Percentiles rank a stretch among this genome's conserved stretches.
phyloP scores from a whole-genome alignment of 1,140 invertebrate genomes.

The Bombyx mori region ASM3026992v2 NC_085120.1:12877501-12878000 shows the following conservation, averaged over 20 bases:
- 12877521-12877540: not conserved
- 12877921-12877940: constrained; percentile 39
- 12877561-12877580: not conserved
- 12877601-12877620: constrained; percentile 7
- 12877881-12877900: constrained; percentile 62
- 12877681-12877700: constrained; percentile 13
- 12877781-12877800: too few relatives aligned
- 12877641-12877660: constrained; percentile 1
- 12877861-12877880: constrained; percentile 32
- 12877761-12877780: too few relatives aligned
- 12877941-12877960: constrained; percentile 45
- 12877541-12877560: not conserved
- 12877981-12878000: constrained; percentile 19
- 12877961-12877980: constrained; percentile 30
- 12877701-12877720: too few relatives aligned
- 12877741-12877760: too few relatives aligned
- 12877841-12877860: too few relatives aligned
- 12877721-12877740: too few relatives aligned
- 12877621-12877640: constrained; percentile 11
- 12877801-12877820: too few relatives aligned
- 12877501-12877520: not conserved
- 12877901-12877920: constrained; percentile 40
- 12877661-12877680: constrained; percentile 9
- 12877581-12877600: constrained; percentile 6
- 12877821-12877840: too few relatives aligned